Conservation (phyloP, 1,140 invertebrate genomes). For the Bombus superbus region DNA sequence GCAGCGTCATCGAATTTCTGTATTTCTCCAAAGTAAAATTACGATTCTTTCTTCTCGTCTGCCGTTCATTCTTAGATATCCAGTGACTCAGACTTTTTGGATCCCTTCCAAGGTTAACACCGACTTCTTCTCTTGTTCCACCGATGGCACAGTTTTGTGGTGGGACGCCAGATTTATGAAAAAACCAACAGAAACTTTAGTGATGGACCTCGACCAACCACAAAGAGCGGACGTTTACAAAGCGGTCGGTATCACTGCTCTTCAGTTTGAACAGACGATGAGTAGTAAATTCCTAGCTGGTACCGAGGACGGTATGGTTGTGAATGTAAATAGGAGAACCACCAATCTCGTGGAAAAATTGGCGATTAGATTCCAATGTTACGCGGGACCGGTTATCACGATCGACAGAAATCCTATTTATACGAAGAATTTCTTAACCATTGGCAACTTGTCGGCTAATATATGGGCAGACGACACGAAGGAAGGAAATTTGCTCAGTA, state of each 20-base stretch:
- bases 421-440: constrained; percentile 93
- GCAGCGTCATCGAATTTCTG: background rate
- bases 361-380: constrained; percentile 88
- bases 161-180: constrained; percentile 94
- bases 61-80: constrained; percentile 83
- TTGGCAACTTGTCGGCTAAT: constrained; percentile 93
- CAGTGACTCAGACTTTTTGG: constrained; percentile 88
- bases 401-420: constrained; percentile 93
- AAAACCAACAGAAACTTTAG: constrained; percentile 90
- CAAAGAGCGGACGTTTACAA: constrained; percentile 84
- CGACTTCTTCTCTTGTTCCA: constrained; percentile 94
- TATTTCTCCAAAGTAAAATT: background rate
- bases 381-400: constrained; percentile 91
- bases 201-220: constrained; percentile 90
- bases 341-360: constrained; percentile 91
- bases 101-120: constrained; percentile 91
- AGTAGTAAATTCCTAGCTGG: constrained; percentile 85
- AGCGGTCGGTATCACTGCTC: constrained; percentile 89
- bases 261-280: constrained; percentile 94
- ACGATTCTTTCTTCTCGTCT: constrained; percentile 11
- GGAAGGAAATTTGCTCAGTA: constrained; percentile 93
- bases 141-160: constrained; percentile 89
- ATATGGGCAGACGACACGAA: constrained; percentile 95
- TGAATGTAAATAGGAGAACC: constrained; percentile 89
- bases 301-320: constrained; percentile 85